Evolutionary conservation across 2,888 invertebrate genomes (phyloP), one percentile per base, ranked within the genome.

Genomic region (Panopea generosa): DNA sequence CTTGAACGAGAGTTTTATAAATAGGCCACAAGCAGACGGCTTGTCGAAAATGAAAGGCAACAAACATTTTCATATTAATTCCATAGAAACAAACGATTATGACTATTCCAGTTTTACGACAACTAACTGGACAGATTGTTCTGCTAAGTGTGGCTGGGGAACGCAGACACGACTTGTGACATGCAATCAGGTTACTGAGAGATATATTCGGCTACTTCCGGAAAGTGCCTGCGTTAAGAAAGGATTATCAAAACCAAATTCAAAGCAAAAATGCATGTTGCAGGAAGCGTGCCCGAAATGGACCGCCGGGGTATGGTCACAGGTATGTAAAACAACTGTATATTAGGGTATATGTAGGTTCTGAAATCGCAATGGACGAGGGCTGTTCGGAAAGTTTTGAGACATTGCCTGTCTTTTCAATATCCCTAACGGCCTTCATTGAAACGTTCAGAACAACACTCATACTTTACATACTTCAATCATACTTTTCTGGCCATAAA

Each of bases 111-210:
- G 81, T 20, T 88, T 78, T 73, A 82, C 86, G 6, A 82, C 80
- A 1, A 76, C 96, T 0, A 95, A 96, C 11, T 98, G 98, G 98
- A 96, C 97, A 0, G 94, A 95, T 16, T 98, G 98, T 91, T 96
- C 96, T 1, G 95, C 96, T 82, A 95, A 95, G 0, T 98, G 98
- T 88, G 95, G 95, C 49, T 94, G 94, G 65, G 97, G 97, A 1
- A 94, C 96, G 93, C 96, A 97, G 92, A 94, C 95, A 84, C 94
- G 97, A 77, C 94, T 95, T 65, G 94, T 95, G 83, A 92, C 94
- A 86, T 94, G 97, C 93, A 92, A 90, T 82, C 94, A 93, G 87
- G 95, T 94, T 75, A 90, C 93, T 7, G 92, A 92, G 3, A 94
- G 94, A 71, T 99, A 98, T 91, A 95, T 96, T 86, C 94, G 95